Conservation (phyloP, 2,888 invertebrate species). For the Tenthredo mesomela region DNA sequence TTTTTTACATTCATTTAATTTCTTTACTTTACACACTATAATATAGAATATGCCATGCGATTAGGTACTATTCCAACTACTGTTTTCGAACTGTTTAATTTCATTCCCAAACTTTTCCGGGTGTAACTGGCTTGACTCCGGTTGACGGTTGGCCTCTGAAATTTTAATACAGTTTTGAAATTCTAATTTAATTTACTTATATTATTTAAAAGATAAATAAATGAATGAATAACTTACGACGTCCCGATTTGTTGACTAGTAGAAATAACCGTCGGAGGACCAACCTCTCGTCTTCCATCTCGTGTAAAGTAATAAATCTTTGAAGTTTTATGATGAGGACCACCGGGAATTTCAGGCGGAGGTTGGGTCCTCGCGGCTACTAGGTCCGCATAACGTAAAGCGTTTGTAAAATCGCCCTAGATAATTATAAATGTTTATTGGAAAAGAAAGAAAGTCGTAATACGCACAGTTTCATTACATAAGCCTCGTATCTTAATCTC, state of each 20-base stretch:
- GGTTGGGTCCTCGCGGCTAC: conserved; percentile 89
- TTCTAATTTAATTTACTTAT: no score
- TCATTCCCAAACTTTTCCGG: conserved; percentile 81
- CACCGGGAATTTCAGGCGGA: conserved; percentile 89
- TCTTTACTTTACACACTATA: conserved; percentile 8
- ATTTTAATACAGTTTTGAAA: neutral
- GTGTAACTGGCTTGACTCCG: conserved; percentile 78
- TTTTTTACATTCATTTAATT: conserved; percentile 31
- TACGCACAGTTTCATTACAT: conserved; percentile 1
- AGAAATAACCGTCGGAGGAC: conserved; percentile 83
- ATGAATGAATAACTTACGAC: conserved; percentile 76
- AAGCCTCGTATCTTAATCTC: neutral
- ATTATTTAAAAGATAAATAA: neutral
- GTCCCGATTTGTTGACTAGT: conserved; percentile 76
- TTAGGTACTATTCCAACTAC: conserved; percentile 38
- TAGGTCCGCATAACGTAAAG: conserved; percentile 85
- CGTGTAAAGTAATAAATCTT: conserved; percentile 92
- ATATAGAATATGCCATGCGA: conserved; percentile 49
- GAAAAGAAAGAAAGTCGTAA: neutral
- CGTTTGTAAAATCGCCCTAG: conserved; percentile 66
- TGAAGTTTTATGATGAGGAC: conserved; percentile 88
- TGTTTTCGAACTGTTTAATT: conserved; percentile 76
- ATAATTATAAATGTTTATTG: neutral
- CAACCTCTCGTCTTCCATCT: conserved; percentile 90
- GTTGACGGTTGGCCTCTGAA: conserved; percentile 65